A percentile compares a stretch with the other conserved stretches of the same genome.
Evolutionary conservation across 2,888 invertebrate species (phyloP).

Genomic region (Leptinotarsa peninsularis): DNA sequence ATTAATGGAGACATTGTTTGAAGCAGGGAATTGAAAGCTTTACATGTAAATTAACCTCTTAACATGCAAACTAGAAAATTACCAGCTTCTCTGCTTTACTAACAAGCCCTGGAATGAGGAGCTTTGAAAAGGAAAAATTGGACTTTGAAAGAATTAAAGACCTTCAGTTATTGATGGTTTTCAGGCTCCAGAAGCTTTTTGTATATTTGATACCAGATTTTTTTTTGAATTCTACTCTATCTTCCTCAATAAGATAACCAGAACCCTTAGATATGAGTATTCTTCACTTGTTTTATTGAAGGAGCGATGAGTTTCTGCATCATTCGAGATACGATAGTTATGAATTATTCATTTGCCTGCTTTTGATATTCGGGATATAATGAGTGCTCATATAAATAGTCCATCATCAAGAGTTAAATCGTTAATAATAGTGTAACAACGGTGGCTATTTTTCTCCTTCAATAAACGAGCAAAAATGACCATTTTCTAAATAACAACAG

Average conservation of each 20-base stretch:
- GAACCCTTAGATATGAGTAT: too few relatives aligned
- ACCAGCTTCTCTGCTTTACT: slow-evolving; percentile 58
- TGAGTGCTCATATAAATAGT: slow-evolving; percentile 34
- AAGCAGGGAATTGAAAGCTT: slow-evolving; percentile 61
- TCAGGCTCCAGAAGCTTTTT: slow-evolving; percentile 27
- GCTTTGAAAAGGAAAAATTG: slow-evolving; percentile 39
- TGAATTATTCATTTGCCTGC: background rate
- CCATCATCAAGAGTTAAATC: slow-evolving; percentile 45
- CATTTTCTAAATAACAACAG: slow-evolving; percentile 19
- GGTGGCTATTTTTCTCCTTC: slow-evolving; percentile 44
- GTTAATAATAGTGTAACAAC: slow-evolving; percentile 51
- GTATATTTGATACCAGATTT: slow-evolving; percentile 33
- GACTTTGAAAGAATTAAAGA: slow-evolving; percentile 41
- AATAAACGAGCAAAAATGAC: slow-evolving; percentile 35
- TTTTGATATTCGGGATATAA: slow-evolving; percentile 41
- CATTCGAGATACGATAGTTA: too few relatives aligned
- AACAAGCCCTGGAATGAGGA: slow-evolving; percentile 50
- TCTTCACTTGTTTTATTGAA: too few relatives aligned
- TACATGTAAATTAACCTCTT: slow-evolving; percentile 66
- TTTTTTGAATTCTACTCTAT: background rate
- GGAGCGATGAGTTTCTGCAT: too few relatives aligned
- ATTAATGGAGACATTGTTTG: slow-evolving; percentile 67
- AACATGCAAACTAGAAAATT: slow-evolving; percentile 66
- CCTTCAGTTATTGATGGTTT: slow-evolving; percentile 21
- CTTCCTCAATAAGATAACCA: too few relatives aligned